Conservation (phyloP, 2,888 invertebrate species). For the Horisme vitalbata region DNA sequence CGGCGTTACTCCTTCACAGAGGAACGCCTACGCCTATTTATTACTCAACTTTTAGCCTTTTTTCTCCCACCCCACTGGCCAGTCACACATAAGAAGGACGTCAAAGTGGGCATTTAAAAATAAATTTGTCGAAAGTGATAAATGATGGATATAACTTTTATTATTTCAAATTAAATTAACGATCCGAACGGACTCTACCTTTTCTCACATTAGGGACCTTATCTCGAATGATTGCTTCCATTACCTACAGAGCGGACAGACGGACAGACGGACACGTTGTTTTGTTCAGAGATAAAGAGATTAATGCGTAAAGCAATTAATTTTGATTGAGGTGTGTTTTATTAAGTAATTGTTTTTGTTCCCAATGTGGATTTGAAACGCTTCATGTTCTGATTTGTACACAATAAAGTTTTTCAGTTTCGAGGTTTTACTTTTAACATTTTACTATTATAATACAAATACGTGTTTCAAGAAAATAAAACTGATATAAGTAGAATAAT, state of each 20-base stretch:
- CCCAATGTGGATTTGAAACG: constrained; percentile 69
- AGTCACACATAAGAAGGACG: constrained; percentile 73
- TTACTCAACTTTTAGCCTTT: constrained; percentile 57
- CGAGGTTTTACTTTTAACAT: constrained; percentile 13
- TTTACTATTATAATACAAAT: too few relatives aligned
- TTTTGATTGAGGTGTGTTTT: constrained; percentile 82
- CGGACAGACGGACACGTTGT: constrained; percentile 64
- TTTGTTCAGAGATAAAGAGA: constrained; percentile 77
- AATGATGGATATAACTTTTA: constrained; percentile 81
- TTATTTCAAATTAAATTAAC: constrained; percentile 83
- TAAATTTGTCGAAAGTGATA: constrained; percentile 83
- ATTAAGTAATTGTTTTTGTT: constrained; percentile 81
- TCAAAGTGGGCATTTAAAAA: constrained; percentile 79
- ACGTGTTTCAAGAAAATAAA: too few relatives aligned
- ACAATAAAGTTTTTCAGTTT: constrained; percentile 38
- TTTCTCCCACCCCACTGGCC: constrained; percentile 57
- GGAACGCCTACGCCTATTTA: constrained; percentile 70
- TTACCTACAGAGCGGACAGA: constrained; percentile 72
- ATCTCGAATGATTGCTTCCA: constrained; percentile 82
- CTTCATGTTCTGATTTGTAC: constrained; percentile 55
- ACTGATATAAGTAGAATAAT: too few relatives aligned
- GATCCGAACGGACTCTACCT: constrained; percentile 74
- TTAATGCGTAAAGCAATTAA: constrained; percentile 82
- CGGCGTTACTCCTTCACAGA: constrained; percentile 47
- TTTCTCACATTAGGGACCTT: constrained; percentile 82